phyloP scores from a whole-genome alignment of 2,888 invertebrate species.

The Netelia fuscicornis region DNA sequence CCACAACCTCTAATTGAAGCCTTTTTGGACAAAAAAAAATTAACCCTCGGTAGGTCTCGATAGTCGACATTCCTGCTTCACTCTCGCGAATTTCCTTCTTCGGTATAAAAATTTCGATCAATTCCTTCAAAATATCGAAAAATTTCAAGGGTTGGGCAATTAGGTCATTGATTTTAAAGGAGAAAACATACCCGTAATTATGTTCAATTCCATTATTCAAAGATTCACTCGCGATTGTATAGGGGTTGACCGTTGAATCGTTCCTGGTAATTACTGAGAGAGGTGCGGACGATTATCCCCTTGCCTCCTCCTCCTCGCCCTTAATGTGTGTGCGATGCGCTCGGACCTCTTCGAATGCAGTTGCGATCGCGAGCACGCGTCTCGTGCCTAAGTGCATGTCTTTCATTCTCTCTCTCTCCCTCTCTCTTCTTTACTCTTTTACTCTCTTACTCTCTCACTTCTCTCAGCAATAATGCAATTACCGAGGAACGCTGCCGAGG shows the following conservation, averaged over 20 bases:
- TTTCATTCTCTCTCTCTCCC: conserved; percentile 9
- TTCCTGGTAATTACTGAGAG: conserved; percentile 70
- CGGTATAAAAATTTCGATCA: too few species aligned
- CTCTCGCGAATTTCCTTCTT: too few species aligned
- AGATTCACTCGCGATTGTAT: conserved; percentile 46
- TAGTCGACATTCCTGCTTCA: too few species aligned
- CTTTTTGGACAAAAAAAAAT: too few species aligned
- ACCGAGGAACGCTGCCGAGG: conserved; percentile 65
- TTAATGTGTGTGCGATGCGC: conserved; percentile 22
- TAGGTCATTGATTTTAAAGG: too few species aligned
- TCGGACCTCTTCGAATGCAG: conserved; percentile 51
- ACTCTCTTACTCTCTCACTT: conserved; percentile 43
- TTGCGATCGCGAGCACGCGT: conserved; percentile 63
- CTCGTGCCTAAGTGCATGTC: conserved; percentile 67
- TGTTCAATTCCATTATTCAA: conserved; percentile 72
- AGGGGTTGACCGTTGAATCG: conserved; percentile 56
- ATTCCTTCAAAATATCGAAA: too few species aligned
- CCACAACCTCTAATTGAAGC: too few species aligned
- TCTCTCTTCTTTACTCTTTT: not conserved
- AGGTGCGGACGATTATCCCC: conserved; percentile 71
- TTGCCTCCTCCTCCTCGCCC: not conserved
- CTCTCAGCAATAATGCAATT: conserved; percentile 71
- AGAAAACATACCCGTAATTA: not conserved
- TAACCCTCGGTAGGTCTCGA: too few species aligned
- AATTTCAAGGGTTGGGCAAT: too few species aligned